Percentiles rank a stretch among this genome's conserved stretches.
phyloP scores from a whole-genome alignment of 2,113 vertebrate genomes.

The Paramisgurnus dabryanus region DNA sequence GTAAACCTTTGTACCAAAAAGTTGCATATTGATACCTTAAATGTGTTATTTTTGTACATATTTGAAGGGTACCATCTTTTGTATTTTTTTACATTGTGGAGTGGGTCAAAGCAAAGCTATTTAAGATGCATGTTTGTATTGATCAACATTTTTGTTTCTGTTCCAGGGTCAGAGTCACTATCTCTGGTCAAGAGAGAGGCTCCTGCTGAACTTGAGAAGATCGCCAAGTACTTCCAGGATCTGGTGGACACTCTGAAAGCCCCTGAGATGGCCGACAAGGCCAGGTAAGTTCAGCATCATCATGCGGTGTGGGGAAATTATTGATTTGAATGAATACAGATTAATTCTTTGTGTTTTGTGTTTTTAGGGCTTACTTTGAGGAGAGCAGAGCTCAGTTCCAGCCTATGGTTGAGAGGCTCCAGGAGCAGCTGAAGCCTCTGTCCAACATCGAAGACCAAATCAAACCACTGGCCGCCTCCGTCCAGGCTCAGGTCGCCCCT shows the following conservation, averaged over 20 bases:
- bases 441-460: conserved; percentile 63
- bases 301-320: neutral
- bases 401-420: conserved; percentile 66
- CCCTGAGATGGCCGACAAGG: conserved; percentile 60
- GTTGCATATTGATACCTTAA: too few relatives aligned
- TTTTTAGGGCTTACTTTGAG: conserved; percentile 61
- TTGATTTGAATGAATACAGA: neutral
- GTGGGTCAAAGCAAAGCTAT: neutral
- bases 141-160: conserved; percentile 10
- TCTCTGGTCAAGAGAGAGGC: conserved; percentile 64
- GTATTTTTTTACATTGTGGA: neutral
- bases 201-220: conserved; percentile 54
- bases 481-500: conserved; percentile 60
- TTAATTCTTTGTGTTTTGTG: neutral
- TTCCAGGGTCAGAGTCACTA: conserved; percentile 61
- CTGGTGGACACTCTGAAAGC: conserved; percentile 65
- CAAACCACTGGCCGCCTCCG: conserved; percentile 56
- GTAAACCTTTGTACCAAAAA: too few relatives aligned
- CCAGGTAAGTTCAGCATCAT: conserved; percentile 41
- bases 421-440: conserved; percentile 64
- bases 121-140: neutral
- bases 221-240: conserved; percentile 60
- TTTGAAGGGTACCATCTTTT: too few relatives aligned
- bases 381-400: conserved; percentile 60
- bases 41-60: too few relatives aligned